Evolutionary conservation across 2,797 vertebrate genomes (phyloP).

Genomic region (Mergus octosetaceus): DNA sequence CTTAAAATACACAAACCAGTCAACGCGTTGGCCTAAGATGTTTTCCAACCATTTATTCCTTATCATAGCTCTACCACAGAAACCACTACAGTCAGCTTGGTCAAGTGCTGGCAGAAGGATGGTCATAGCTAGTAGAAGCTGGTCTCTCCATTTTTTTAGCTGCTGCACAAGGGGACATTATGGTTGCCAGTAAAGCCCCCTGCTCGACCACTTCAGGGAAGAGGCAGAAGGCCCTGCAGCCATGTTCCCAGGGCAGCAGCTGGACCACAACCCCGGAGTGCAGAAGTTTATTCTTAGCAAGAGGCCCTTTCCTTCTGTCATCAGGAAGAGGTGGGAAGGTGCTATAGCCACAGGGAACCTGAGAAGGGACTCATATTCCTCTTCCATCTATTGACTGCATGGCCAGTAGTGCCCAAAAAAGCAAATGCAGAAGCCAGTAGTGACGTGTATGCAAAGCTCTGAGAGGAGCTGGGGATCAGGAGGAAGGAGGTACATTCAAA

Average conservation of each 20-base stretch:
- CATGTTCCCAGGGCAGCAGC: neutral
- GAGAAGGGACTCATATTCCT: neutral
- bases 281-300: neutral
- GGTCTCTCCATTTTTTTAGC: neutral
- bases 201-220: fast-evolving
- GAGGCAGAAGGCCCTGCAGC: neutral
- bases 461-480: neutral
- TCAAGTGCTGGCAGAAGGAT: neutral
- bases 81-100: neutral
- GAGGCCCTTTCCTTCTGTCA: neutral
- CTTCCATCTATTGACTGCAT: neutral
- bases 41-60: neutral
- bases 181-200: neutral
- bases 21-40: neutral
- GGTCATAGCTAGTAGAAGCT: neutral
- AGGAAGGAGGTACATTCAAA: conserved; percentile 11
- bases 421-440: neutral
- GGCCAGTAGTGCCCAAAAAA: neutral
- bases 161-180: neutral
- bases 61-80: neutral
- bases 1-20: neutral
- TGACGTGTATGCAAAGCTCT: neutral
- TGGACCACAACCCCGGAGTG: neutral
- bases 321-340: neutral
- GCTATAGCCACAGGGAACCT: neutral